A percentile compares a stretch with the other conserved stretches of the same genome.
Evolutionary conservation across 1,140 invertebrate species (phyloP).

Genomic region (Pseudoatta argentina): DNA sequence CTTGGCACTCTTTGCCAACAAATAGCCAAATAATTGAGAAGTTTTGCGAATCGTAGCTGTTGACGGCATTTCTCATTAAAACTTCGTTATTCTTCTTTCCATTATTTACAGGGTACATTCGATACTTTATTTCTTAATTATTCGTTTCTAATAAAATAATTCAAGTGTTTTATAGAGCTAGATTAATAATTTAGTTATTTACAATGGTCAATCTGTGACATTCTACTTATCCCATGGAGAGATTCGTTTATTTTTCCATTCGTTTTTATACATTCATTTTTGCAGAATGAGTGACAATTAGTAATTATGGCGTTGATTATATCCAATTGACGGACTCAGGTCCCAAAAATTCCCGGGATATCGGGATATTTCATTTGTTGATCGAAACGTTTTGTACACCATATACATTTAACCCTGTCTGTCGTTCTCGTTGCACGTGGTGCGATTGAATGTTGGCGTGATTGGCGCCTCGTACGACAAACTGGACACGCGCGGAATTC

Average conservation of each 20-base stretch:
- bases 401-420: constrained; percentile 67
- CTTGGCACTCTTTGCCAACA: constrained; percentile 85
- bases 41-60: constrained; percentile 81
- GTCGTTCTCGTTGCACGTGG: constrained; percentile 75
- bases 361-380: constrained; percentile 14
- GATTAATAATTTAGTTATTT: neutral
- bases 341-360: neutral
- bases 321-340: constrained; percentile 33
- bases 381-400: constrained; percentile 56
- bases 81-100: constrained; percentile 40
- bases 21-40: constrained; percentile 86
- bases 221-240: neutral
- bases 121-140: constrained; percentile 28
- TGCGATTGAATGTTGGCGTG: constrained; percentile 85
- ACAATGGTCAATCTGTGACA: constrained; percentile 4
- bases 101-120: neutral
- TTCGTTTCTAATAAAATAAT: constrained; percentile 17
- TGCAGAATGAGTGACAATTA: constrained; percentile 38
- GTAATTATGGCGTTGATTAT: constrained; percentile 49
- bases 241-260: neutral
- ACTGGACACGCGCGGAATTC: constrained; percentile 81
- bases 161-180: neutral
- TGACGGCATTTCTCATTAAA: constrained; percentile 54
- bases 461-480: constrained; percentile 83
- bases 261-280: constrained; percentile 22